A percentile compares a stretch with the other conserved stretches of the same genome.
Conservation (phyloP, 2,888 invertebrate genomes). For the Cryptocheilus praepositus region DNA sequence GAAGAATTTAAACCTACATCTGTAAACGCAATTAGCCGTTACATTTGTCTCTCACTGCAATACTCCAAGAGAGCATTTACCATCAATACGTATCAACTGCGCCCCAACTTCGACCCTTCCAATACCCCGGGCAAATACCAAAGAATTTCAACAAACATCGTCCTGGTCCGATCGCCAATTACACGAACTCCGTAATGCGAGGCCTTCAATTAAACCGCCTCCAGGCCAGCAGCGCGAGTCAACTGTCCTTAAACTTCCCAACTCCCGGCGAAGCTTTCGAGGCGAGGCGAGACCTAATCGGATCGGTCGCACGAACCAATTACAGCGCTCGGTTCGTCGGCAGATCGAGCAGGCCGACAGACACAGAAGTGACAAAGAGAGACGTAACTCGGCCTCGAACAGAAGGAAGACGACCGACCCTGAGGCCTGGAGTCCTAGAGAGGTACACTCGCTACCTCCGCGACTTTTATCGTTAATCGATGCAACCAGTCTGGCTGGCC, state of each 20-base stretch:
- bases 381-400: too few relatives aligned
- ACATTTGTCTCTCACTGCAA: too few relatives aligned
- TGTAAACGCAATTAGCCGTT: too few relatives aligned
- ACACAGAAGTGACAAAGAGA: not conserved
- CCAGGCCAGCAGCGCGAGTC: conserved; percentile 14
- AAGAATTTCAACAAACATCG: too few relatives aligned
- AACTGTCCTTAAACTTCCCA: conserved; percentile 14
- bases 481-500: conserved; percentile 1
- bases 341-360: not conserved
- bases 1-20: too few relatives aligned
- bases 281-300: conserved; percentile 21
- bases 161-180: too few relatives aligned
- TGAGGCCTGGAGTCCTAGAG: too few relatives aligned
- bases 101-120: too few relatives aligned
- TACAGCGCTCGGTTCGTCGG: conserved; percentile 34
- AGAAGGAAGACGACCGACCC: too few relatives aligned
- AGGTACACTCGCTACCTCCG: conserved; percentile 7
- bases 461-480: conserved; percentile 34
- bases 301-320: conserved; percentile 34
- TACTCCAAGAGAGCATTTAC: too few relatives aligned
- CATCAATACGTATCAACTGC: too few relatives aligned
- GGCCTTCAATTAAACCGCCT: conserved; percentile 29
- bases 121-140: too few relatives aligned
- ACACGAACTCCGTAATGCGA: not conserved
- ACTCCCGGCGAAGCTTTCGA: conserved; percentile 3